Conservation (phyloP, 1,140 invertebrate species). For the Araneus ventricosus region DNA sequence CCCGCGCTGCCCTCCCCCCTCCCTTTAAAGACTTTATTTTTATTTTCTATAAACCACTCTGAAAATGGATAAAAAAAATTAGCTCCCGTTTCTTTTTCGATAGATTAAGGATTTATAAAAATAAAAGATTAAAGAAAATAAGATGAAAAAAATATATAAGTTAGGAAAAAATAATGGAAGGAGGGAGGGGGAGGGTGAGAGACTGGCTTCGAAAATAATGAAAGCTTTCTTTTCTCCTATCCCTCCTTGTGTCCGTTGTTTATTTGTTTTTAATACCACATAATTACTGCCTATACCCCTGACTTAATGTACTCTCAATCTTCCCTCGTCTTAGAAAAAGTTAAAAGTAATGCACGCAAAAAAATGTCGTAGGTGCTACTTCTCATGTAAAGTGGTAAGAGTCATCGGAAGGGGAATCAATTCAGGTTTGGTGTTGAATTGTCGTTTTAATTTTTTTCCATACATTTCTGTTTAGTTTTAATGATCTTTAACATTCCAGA, state of each 20-base stretch:
- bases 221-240: constrained; percentile 47
- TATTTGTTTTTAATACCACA: constrained; percentile 76
- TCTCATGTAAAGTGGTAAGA: constrained; percentile 2
- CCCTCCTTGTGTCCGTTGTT: constrained; percentile 57
- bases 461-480: too few species aligned
- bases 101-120: constrained; percentile 73
- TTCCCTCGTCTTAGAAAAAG: constrained; percentile 48
- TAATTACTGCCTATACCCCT: constrained; percentile 75
- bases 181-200: background rate
- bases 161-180: background rate
- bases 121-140: constrained; percentile 61
- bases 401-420: background rate
- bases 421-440: background rate
- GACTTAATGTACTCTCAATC: constrained; percentile 72
- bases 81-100: constrained; percentile 47
- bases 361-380: constrained; percentile 19
- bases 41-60: constrained; percentile 58
- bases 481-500: too few species aligned
- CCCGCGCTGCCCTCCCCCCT: background rate
- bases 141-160: constrained; percentile 31
- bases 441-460: background rate
- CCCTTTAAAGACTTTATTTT: constrained; percentile 55
- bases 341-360: constrained; percentile 29
- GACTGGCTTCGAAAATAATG: constrained; percentile 65
- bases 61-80: constrained; percentile 7